Evolutionary conservation across 2,113 vertebrate species (phyloP), one percentile per base, ranked within the genome.

Genomic region (Arothron firmamentum): DNA sequence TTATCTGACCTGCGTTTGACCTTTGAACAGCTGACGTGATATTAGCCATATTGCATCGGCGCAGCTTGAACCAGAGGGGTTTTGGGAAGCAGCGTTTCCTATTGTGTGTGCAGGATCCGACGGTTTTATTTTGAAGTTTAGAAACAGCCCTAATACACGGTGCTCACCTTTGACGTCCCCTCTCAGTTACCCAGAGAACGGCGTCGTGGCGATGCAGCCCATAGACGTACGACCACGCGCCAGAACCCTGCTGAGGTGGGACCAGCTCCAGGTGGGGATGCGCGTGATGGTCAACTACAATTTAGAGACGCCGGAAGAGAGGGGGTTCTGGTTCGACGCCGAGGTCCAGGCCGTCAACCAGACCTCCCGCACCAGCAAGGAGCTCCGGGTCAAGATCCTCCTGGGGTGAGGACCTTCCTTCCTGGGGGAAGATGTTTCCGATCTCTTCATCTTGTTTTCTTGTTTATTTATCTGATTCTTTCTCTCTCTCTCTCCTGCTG

Each of bases 291-390:
- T 96, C 78, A 98, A 97, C 88, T 97, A 98, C 90, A 98, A 97
- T 81, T 90, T 97, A 79, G 96, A 98, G 88, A 91, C 90, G 4
- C 96, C 96, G 13, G 92, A 95, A 65, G 94, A 98, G 87, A 92
- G 96, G 86, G 96, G 96, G 77, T 98, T 98, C 85, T 98, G 96
- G 96, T 98, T 95, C 74, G 96, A 98, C 72, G 95, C 94, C 34
- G 94, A 97, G 90, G 88, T 98, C 80, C 92, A 92, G 54, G 56
- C 87, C 54, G 19, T 96, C 80, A 96, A 94, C 82, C 93, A 94
- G 83, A 83, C 94, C 21, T 95, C 96, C 77, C 94, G 96, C 79
- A 97, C 96, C 85, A 97, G 93, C 86, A 98, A 94, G 90, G 96
- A 98, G 91, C 91, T 97, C 84, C 88, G 91, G 80, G 94, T 93